phyloP scores from a whole-genome alignment of 2,888 invertebrate species.

The Oligia strigilis region DNA sequence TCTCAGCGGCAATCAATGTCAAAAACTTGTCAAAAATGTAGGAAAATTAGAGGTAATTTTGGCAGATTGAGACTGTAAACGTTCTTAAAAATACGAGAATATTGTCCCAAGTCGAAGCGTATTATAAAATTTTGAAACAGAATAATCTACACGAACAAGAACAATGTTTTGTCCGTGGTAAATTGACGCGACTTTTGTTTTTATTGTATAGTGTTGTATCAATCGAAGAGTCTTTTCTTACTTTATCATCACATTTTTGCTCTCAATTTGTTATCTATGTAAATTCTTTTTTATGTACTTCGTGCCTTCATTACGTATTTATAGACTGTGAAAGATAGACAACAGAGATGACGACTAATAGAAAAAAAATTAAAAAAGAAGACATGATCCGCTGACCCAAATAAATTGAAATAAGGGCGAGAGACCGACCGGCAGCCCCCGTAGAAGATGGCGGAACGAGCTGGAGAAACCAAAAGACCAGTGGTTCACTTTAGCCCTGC shows the following conservation, averaged over 20 bases:
- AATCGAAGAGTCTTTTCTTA: background rate
- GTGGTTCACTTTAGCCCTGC: background rate
- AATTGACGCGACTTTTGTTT: background rate
- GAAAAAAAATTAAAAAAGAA: background rate
- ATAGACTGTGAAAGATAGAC: background rate
- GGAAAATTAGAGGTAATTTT: no score
- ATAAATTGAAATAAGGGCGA: background rate
- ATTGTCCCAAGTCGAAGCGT: background rate
- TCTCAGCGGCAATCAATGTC: no score
- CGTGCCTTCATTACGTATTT: background rate
- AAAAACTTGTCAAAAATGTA: no score
- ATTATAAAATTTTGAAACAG: background rate
- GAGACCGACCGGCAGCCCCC: background rate
- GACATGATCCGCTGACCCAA: background rate
- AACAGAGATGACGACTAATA: background rate
- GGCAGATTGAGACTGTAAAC: no score
- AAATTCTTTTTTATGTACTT: background rate
- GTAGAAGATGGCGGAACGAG: no score
- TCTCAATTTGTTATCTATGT: background rate
- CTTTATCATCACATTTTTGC: constrained; percentile 16
- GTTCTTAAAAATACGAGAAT: no score
- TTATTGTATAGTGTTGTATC: constrained; percentile 9
- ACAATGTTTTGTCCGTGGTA: background rate
- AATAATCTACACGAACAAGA: background rate
- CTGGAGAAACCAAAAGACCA: background rate